Conservation (phyloP, 2,888 invertebrate genomes). For the Linnaemya vulpina region DNA sequence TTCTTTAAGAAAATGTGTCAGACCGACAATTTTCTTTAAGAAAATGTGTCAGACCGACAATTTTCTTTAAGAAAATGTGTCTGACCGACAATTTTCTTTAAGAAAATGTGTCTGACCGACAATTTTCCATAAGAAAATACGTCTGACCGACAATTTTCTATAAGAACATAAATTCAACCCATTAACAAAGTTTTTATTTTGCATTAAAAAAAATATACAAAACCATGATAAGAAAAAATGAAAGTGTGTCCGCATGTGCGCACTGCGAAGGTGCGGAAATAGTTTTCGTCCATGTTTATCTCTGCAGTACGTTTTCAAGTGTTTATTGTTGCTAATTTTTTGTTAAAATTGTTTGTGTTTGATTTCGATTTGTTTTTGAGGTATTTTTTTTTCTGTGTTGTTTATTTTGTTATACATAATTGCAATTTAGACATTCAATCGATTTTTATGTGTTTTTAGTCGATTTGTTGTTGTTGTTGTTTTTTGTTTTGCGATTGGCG, state of each 20-base stretch:
- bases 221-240: constrained; percentile 50
- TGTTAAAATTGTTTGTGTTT: constrained; percentile 3
- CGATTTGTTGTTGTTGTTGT: constrained; percentile 26
- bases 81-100: not conserved
- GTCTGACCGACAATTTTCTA: not conserved
- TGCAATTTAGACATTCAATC: constrained; percentile 51
- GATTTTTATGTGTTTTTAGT: constrained; percentile 52
- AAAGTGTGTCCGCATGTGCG: constrained; percentile 66
- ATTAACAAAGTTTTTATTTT: too few relatives aligned
- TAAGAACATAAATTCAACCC: too few relatives aligned
- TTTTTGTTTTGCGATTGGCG: constrained; percentile 21
- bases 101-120: not conserved
- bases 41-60: not conserved
- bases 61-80: not conserved
- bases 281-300: constrained; percentile 57
- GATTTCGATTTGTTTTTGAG: constrained; percentile 8
- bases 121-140: not conserved
- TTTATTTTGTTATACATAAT: constrained; percentile 35
- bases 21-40: not conserved
- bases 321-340: constrained; percentile 38
- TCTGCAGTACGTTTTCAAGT: constrained; percentile 14
- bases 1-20: not conserved
- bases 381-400: not conserved
- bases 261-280: constrained; percentile 63
- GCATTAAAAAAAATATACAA: constrained; percentile 26